Evolutionary conservation across 2,888 invertebrate genomes (phyloP).

Genomic region (Agrilus biguttatus): DNA sequence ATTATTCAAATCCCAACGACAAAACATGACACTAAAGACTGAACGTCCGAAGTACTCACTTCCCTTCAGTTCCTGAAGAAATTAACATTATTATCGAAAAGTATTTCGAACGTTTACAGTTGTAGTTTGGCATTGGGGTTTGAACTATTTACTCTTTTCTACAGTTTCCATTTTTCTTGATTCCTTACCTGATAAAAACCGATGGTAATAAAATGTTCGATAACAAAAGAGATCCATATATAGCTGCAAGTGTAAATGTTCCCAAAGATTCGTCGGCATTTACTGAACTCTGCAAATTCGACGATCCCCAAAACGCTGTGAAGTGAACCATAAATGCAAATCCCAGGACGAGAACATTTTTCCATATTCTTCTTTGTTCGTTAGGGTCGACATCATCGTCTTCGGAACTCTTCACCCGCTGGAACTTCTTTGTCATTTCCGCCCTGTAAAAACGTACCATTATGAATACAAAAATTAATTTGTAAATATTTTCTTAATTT

Average conservation of each 20-base stretch:
- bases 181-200: slow-evolving; percentile 61
- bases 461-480: neutral
- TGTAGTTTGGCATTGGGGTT: no score
- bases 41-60: no score
- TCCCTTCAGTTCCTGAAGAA: no score
- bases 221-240: slow-evolving; percentile 76
- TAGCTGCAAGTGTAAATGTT: slow-evolving; percentile 67
- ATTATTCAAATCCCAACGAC: no score
- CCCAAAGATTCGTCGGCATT: slow-evolving; percentile 73
- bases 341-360: slow-evolving; percentile 73
- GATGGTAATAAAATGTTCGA: slow-evolving; percentile 84
- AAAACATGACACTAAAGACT: no score
- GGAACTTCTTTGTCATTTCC: slow-evolving; percentile 10
- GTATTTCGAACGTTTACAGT: no score
- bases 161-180: no score
- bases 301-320: slow-evolving; percentile 79
- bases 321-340: slow-evolving; percentile 85
- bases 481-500: no score
- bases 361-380: slow-evolving; percentile 64
- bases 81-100: no score
- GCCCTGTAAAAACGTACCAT: slow-evolving; percentile 5
- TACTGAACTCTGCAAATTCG: slow-evolving; percentile 72
- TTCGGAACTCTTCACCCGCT: slow-evolving; percentile 10
- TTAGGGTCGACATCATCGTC: slow-evolving; percentile 15
- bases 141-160: no score